A percentile compares a stretch with the other conserved stretches of the same genome.
Evolutionary conservation across 30 jellyfish, hydroid and myxozoan species (phyloP).

Genomic region (Pseudorhiza aurosa): DNA sequence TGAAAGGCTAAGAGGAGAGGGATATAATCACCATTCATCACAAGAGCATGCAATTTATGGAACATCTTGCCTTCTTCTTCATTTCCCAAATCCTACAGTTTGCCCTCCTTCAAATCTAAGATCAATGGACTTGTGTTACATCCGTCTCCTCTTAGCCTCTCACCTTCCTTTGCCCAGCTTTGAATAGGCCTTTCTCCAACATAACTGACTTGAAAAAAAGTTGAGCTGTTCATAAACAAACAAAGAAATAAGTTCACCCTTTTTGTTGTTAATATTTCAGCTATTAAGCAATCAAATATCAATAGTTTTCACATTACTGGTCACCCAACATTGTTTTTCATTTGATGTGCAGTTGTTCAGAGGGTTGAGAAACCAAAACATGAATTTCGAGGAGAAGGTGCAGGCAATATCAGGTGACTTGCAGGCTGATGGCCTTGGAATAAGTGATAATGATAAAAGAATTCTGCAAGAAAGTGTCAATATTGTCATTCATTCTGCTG

Average conservation of each 20-base stretch:
- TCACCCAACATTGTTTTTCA: background rate
- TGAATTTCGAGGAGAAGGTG: constrained; percentile 72
- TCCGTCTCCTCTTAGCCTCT: too few species aligned
- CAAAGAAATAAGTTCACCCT: too few species aligned
- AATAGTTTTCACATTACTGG: background rate
- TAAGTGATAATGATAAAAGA: constrained; percentile 61
- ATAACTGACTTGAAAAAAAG: background rate
- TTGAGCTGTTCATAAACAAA: background rate
- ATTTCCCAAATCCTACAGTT: too few species aligned
- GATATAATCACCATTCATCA: too few species aligned
- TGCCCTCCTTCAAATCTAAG: too few species aligned
- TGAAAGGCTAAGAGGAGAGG: too few species aligned
- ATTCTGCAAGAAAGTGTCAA: constrained; percentile 70
- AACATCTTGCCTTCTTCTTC: too few species aligned
- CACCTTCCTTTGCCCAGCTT: too few species aligned
- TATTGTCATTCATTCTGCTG: constrained; percentile 93
- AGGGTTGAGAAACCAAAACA: constrained; percentile 45
- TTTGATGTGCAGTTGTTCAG: constrained; percentile 61
- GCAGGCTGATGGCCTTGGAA: constrained; percentile 73
- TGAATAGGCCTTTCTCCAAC: too few species aligned
- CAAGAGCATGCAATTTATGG: too few species aligned
- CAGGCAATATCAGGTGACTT: constrained; percentile 89
- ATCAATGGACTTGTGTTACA: too few species aligned
- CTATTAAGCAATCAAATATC: background rate
- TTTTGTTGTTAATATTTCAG: background rate